These are phyloP conservation scores for Macrophya alboannulata DNA, from an alignment of 2,888 invertebrate genomes.

Conservation along the genomic window DNA sequence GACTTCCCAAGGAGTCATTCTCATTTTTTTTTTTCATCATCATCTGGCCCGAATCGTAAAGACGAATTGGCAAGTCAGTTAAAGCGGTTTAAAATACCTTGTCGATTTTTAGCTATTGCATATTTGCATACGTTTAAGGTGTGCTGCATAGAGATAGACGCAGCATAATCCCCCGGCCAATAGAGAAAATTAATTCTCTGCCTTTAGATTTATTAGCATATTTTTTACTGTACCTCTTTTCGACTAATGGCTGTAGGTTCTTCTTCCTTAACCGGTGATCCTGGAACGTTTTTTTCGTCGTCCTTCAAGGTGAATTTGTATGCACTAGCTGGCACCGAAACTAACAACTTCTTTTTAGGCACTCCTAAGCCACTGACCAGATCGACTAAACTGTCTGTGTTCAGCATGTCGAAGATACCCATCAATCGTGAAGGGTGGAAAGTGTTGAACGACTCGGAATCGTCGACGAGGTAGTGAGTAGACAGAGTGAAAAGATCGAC, in stretches of 20 bases:
- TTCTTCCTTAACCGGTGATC: conserved; percentile 84
- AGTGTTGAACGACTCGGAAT: conserved; percentile 83
- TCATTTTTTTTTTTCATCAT: not conserved
- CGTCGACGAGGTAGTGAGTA: conserved; percentile 86
- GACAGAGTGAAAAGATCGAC: conserved; percentile 86
- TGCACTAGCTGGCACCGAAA: conserved; percentile 88
- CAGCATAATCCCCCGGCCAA: not conserved
- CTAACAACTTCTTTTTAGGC: conserved; percentile 86
- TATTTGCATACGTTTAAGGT: not conserved
- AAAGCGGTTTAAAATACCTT: not conserved
- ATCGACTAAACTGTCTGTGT: conserved; percentile 90
- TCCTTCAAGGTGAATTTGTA: conserved; percentile 86
- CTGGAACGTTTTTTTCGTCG: conserved; percentile 86
- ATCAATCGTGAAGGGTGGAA: conserved; percentile 89
- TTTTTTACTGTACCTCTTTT: conserved; percentile 79
- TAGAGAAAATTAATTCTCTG: not conserved
- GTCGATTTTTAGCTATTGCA: not conserved
- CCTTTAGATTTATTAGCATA: not conserved
- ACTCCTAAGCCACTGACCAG: conserved; percentile 87
- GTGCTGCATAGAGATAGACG: not conserved
- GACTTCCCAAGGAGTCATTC: not conserved
- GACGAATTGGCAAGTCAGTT: not conserved
- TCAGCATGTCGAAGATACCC: conserved; percentile 89
- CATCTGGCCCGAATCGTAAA: not conserved
- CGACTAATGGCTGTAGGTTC: conserved; percentile 83